A percentile compares a stretch with the other conserved stretches of the same genome.
phyloP scores from a whole-genome alignment of 2,888 invertebrate genomes.

The Cephus pulcher region DNA sequence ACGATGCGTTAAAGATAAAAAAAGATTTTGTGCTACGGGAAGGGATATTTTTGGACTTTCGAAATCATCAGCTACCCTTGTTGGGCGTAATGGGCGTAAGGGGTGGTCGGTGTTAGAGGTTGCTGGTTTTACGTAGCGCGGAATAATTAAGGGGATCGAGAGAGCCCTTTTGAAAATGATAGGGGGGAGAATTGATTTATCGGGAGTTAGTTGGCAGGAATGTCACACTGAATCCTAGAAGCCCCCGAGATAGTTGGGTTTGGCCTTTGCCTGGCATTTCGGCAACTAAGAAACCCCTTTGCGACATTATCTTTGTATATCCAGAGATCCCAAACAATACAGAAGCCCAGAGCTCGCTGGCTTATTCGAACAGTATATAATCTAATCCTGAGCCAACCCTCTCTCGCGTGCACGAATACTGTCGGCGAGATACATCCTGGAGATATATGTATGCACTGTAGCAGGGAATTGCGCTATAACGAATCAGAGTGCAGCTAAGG shows the following conservation, averaged over 20 bases:
- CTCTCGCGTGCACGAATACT: neutral
- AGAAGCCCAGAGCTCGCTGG: constrained; percentile 13
- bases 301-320: constrained; percentile 46
- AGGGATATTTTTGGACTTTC: too few species aligned
- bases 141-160: neutral
- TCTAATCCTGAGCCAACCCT: constrained; percentile 18
- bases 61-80: neutral
- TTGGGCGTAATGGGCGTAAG: neutral
- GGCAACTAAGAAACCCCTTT: constrained; percentile 7
- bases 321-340: constrained; percentile 42
- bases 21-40: neutral
- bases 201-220: constrained; percentile 1
- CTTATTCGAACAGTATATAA: constrained; percentile 22
- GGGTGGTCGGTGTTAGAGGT: neutral
- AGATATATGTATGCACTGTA: neutral
- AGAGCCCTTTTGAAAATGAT: neutral
- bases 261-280: constrained; percentile 28
- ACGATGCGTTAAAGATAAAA: neutral
- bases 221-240: constrained; percentile 7
- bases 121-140: neutral
- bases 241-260: neutral
- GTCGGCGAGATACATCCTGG: neutral
- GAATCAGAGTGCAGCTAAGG: neutral
- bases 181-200: constrained; percentile 2
- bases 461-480: neutral